phyloP scores from a whole-genome alignment of 2,113 vertebrate genomes.

The Tupaia tana region DNA sequence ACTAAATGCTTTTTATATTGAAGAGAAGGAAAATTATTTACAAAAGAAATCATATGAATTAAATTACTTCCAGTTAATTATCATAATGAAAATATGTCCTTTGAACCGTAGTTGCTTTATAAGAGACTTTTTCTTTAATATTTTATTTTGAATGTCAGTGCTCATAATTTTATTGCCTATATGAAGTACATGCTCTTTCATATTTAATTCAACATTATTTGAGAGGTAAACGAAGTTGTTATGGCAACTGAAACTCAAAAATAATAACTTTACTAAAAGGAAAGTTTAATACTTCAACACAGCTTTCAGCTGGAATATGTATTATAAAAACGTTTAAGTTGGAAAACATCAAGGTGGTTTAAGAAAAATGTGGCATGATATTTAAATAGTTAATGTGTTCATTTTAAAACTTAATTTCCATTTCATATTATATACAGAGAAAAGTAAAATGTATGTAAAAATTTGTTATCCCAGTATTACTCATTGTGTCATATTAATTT shows the following conservation, averaged over 20 bases:
- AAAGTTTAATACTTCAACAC: neutral
- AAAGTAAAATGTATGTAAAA: neutral
- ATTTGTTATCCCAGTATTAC: neutral
- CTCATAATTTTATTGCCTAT: neutral
- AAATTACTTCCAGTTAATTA: neutral
- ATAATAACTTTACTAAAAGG: slow-evolving; percentile 8
- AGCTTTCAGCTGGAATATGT: neutral
- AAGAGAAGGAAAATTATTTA: neutral
- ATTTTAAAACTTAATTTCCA: neutral
- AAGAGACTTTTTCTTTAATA: neutral
- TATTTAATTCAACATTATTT: slow-evolving; percentile 53
- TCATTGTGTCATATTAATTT: neutral
- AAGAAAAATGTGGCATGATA: neutral
- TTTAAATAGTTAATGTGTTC: neutral
- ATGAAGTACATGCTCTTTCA: slow-evolving; percentile 34
- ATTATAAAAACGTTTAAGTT: neutral
- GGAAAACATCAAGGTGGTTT: neutral
- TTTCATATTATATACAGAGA: neutral
- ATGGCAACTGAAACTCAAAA: slow-evolving; percentile 52
- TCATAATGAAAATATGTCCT: neutral
- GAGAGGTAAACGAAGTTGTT: slow-evolving; percentile 58
- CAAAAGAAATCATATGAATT: neutral
- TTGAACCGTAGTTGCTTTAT: neutral
- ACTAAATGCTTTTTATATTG: neutral
- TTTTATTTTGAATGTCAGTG: slow-evolving; percentile 28